Percentiles rank a stretch among this genome's conserved stretches.
Evolutionary conservation across 2,888 invertebrate species (phyloP).

Genomic region (Frankliniella fusca): DNA sequence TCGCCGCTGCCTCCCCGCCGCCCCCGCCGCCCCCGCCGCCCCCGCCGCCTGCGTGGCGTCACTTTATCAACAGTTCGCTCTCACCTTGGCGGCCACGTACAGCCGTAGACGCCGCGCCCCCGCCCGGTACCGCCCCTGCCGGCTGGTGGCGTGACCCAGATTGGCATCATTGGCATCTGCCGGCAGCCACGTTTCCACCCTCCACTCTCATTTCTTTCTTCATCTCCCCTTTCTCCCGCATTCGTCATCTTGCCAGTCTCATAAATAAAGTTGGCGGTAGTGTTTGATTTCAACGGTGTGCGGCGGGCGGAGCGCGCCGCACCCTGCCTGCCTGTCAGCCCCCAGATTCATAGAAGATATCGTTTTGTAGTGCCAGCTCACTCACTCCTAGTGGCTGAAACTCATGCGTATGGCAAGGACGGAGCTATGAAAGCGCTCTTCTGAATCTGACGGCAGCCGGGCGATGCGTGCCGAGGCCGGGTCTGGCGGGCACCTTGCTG

Average conservation of each 20-base stretch:
- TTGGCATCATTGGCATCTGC: conserved; percentile 16
- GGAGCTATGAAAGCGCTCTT: no score
- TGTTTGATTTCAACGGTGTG: no score
- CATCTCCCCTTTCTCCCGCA: neutral
- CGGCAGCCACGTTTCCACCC: neutral
- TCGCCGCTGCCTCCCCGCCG: neutral
- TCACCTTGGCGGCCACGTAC: neutral
- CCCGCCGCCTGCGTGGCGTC: neutral
- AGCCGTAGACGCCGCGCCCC: neutral
- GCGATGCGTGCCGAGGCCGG: no score
- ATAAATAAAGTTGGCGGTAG: neutral
- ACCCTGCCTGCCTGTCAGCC: neutral
- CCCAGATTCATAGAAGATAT: no score
- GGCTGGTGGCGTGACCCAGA: neutral
- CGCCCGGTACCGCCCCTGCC: neutral
- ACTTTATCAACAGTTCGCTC: neutral
- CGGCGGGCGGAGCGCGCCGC: neutral
- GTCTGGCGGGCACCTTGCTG: no score
- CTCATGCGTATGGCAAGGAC: no score
- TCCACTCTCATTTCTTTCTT: neutral
- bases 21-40: neutral
- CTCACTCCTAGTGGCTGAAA: no score
- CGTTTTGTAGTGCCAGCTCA: no score
- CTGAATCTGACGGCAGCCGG: no score
- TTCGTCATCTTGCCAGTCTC: neutral